These are phyloP conservation scores for Tenthredo livida DNA, from an alignment of 2,888 invertebrate genomes.

Conservation along the genomic window DNA sequence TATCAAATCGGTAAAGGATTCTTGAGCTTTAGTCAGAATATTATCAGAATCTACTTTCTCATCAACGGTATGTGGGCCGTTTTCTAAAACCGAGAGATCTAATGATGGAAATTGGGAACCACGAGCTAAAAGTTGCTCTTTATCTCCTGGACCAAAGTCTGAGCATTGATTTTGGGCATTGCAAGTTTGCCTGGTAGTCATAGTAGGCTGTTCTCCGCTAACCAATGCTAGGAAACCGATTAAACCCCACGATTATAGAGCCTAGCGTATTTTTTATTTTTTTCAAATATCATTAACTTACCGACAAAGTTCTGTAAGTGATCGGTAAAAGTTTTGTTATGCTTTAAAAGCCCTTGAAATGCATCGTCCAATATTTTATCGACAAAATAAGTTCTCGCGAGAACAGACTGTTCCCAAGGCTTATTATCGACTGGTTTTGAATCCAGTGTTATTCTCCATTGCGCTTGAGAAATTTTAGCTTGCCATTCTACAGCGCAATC, in stretches of 20 bases:
- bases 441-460: conserved; percentile 68
- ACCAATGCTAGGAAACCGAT: conserved; percentile 56
- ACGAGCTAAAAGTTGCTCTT: neutral
- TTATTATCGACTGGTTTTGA: conserved; percentile 56
- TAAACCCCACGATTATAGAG: neutral
- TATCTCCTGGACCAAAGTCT: neutral
- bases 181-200: conserved; percentile 40
- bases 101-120: conserved; percentile 51
- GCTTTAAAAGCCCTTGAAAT: conserved; percentile 66
- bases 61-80: neutral
- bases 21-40: conserved; percentile 56
- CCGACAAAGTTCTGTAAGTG: conserved; percentile 69
- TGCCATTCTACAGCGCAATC: conserved; percentile 71
- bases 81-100: conserved; percentile 58
- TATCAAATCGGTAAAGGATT: conserved; percentile 67
- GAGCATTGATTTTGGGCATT: conserved; percentile 59
- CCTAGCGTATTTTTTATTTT: neutral
- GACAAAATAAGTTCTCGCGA: conserved; percentile 69
- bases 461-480: conserved; percentile 67
- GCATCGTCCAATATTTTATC: conserved; percentile 68
- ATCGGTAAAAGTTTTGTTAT: conserved; percentile 65
- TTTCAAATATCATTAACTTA: conserved; percentile 55
- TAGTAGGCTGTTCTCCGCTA: conserved; percentile 58
- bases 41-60: conserved; percentile 29
- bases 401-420: conserved; percentile 66